Evolutionary conservation across 2,113 vertebrate genomes (phyloP).

Genomic region (Oxygymnocypris stewartii): DNA sequence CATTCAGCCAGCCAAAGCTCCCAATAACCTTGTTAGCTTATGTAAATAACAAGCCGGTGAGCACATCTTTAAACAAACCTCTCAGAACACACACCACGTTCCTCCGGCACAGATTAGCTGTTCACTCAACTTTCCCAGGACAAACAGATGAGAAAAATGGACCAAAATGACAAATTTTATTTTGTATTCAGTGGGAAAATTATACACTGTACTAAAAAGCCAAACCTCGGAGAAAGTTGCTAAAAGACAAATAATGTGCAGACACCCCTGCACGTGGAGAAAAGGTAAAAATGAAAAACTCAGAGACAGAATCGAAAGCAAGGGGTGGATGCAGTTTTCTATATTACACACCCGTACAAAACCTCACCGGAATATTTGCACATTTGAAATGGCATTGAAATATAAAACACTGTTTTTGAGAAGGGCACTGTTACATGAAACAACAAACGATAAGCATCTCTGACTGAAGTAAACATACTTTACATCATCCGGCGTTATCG

Average conservation of each 20-base stretch:
- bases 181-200: not conserved
- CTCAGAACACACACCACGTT: constrained; percentile 42
- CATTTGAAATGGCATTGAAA: constrained; percentile 22
- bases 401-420: constrained; percentile 8
- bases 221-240: not conserved
- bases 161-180: constrained; percentile 32
- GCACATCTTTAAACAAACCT: constrained; percentile 53
- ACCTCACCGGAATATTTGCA: not conserved
- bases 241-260: constrained; percentile 23
- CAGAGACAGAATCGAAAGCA: not conserved
- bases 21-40: constrained; percentile 71
- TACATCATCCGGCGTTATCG: not conserved
- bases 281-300: not conserved
- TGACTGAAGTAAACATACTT: constrained; percentile 6
- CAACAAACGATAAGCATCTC: constrained; percentile 16
- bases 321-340: not conserved
- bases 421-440: constrained; percentile 2
- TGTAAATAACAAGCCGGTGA: constrained; percentile 67
- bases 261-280: not conserved
- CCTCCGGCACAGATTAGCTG: constrained; percentile 42
- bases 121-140: constrained; percentile 33
- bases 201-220: not conserved
- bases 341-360: not conserved
- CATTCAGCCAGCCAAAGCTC: constrained; percentile 72
- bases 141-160: constrained; percentile 34